Evolutionary conservation across 2,888 invertebrate species (phyloP), one percentile per base, ranked within the genome.

Genomic region (Vesta saturnalis): DNA sequence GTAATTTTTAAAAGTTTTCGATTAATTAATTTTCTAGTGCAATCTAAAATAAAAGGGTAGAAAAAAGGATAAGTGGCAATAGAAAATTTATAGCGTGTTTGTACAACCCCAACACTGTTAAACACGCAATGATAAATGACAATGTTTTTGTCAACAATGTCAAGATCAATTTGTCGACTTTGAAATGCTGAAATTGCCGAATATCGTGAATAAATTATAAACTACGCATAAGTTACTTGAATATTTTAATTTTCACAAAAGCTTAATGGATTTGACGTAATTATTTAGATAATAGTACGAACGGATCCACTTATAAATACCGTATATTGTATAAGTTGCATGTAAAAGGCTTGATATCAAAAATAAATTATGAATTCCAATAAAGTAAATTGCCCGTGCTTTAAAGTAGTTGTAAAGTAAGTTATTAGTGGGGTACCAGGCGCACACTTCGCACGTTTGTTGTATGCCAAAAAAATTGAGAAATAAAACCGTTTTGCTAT

Each of bases 381-480:
- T 69, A 60, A 64, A 30, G 62, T 59, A 70, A 70, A 71, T 71
- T 69, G 69, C 67, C 64, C 64, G 64, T 69, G 65, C 65, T 70
- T 58, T 70, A 72, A 72, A 72, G 70, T 68, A 68, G 64, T 65
- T 66, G 70, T 72, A 72, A 46, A 72, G 58, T 69, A 67, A 67
- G 67, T 60, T 69, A 69, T 69, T 72, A 67, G 60, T 10, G 62
- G 39, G 62, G 72, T 72, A 72, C 72, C 72, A 72, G 72, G 72
- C 72, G 72, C 72, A 12, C 35, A 70, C 59, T 64, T 70, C 54
- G 69, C 65, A 61, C 69, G 55, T 62, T 64, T 39, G 8, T 39
- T 56, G 57, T n/a, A n/a, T n/a, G n/a, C n/a, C n/a, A n/a, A n/a
- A n/a, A n/a, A n/a, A n/a, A n/a, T n/a, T n/a, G n/a, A 49, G 64